Conservation (phyloP, 1,140 invertebrate genomes). For the Teleopsis dalmanni region DNA sequence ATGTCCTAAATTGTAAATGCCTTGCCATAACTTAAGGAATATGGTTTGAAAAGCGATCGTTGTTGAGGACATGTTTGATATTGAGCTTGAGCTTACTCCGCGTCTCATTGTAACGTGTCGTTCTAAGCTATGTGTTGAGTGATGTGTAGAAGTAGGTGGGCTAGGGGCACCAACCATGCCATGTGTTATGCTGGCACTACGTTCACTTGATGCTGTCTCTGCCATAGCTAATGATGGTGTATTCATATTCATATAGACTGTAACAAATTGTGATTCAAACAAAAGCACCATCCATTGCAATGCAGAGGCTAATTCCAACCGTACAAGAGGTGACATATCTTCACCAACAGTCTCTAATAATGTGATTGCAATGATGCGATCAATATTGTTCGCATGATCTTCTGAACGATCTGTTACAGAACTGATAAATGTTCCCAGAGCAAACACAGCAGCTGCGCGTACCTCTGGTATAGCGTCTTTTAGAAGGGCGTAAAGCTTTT, state of each 20-base stretch:
- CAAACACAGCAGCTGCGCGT: conserved; percentile 82
- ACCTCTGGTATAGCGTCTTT: conserved; percentile 81
- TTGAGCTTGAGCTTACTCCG: conserved; percentile 42
- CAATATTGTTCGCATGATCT: conserved; percentile 88
- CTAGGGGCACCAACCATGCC: conserved; percentile 16
- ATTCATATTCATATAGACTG: conserved; percentile 53
- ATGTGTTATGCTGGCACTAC: conserved; percentile 27
- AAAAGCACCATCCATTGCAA: conserved; percentile 84
- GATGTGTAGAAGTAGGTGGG: conserved; percentile 2
- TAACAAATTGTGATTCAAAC: conserved; percentile 84
- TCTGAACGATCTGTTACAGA: conserved; percentile 73
- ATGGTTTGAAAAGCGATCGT: conserved; percentile 53
- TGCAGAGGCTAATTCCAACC: conserved; percentile 71
- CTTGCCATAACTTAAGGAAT: conserved; percentile 80
- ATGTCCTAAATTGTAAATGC: conserved; percentile 62
- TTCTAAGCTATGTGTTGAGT: conserved; percentile 35
- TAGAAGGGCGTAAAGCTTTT: conserved; percentile 79
- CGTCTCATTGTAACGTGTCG: conserved; percentile 33
- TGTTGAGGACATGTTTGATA: conserved; percentile 34
- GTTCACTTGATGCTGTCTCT: conserved; percentile 19
- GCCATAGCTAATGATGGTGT: conserved; percentile 5
- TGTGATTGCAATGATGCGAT: conserved; percentile 82
- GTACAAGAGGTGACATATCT: conserved; percentile 83
- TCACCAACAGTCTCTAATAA: conserved; percentile 67
- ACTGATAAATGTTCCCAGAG: conserved; percentile 87